These are phyloP conservation scores for Etia nguti DNA, from an alignment of 2,113 vertebrate species.

Conservation along the genomic window DNA sequence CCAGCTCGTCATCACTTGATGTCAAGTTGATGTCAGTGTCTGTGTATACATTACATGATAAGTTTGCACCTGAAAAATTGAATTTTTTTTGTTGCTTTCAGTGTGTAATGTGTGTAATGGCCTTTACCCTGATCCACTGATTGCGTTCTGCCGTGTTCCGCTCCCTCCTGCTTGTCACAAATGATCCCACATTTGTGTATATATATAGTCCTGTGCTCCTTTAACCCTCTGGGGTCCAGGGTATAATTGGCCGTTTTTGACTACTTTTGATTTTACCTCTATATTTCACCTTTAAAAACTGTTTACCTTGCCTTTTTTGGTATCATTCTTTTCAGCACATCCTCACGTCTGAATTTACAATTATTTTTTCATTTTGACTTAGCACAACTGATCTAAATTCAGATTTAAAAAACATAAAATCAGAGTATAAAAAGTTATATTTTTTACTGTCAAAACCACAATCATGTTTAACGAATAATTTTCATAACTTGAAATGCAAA, in stretches of 20 bases:
- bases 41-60: background rate
- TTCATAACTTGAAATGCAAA: background rate
- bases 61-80: background rate
- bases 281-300: background rate
- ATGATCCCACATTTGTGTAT: background rate
- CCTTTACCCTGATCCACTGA: background rate
- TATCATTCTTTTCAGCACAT: background rate
- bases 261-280: background rate
- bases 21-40: background rate
- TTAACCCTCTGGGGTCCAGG: background rate
- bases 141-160: rapidly evolving
- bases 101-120: background rate
- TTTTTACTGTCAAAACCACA: background rate
- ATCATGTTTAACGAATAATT: background rate
- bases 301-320: background rate
- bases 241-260: background rate
- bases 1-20: background rate
- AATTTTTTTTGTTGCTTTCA: background rate
- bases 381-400: background rate
- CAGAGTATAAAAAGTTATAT: rapidly evolving
- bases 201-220: background rate
- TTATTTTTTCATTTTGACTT: background rate
- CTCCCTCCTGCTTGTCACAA: background rate
- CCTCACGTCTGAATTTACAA: background rate
- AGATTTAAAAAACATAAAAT: background rate